Evolutionary conservation across 53 echinoderm and acorn worm genomes (phyloP).

Genomic region (Actinopyga echinites): DNA sequence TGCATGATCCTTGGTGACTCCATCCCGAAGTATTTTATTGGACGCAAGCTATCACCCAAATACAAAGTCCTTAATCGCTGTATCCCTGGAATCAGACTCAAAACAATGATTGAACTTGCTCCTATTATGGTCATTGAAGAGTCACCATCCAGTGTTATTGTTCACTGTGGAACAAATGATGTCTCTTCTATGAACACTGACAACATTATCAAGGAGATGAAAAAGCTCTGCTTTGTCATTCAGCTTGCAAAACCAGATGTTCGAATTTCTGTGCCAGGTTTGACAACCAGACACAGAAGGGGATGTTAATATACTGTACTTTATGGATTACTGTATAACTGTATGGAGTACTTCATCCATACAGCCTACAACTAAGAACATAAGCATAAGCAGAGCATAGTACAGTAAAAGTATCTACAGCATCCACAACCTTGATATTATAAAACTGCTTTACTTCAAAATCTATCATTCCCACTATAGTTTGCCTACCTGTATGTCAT

Average conservation of each 20-base stretch:
- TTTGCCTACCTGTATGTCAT: too few relatives aligned
- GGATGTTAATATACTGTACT: background rate
- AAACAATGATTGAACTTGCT: conserved; percentile 2
- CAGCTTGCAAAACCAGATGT: background rate
- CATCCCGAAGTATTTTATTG: background rate
- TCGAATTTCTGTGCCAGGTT: background rate
- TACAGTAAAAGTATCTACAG: too few relatives aligned
- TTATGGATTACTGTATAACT: background rate
- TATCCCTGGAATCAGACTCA: background rate
- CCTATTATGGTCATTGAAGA: background rate
- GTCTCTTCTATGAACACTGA: background rate
- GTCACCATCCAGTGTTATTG: background rate
- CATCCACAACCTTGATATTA: too few relatives aligned
- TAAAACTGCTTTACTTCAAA: too few relatives aligned
- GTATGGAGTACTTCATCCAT: background rate
- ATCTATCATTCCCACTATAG: too few relatives aligned
- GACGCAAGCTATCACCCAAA: background rate
- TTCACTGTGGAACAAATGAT: background rate
- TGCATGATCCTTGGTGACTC: background rate
- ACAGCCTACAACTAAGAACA: background rate
- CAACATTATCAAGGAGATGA: background rate
- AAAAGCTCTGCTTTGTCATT: background rate
- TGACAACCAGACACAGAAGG: background rate
- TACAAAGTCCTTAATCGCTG: background rate
- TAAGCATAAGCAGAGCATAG: too few relatives aligned